Base-by-base conservation (phyloP, 2,888 invertebrate genomes). In the Imbricaverruca yamaguchii region DNA sequence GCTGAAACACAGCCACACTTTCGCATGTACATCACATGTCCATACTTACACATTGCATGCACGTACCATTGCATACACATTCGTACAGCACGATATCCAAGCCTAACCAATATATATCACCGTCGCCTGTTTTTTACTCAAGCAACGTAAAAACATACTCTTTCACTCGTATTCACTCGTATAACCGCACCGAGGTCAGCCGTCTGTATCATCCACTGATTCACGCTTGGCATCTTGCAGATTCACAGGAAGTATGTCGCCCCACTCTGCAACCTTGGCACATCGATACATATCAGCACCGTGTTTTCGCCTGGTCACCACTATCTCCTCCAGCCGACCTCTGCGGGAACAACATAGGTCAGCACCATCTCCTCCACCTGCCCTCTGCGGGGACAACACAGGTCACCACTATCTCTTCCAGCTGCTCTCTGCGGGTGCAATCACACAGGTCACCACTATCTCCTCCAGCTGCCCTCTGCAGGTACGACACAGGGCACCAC, bases 201-300 rank as follows among this genome's bases (percentile, higher is more conserved):
- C 11, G 11, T 13, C 57, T 57, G 57, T 57, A 57, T 11, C 11
- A 11, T 57, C 57, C 57, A 57, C 12, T 10, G 10, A 11, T 12
- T 67, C 25, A 10, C 6, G 23, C 23, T 2, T 4, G 23, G 53
- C 25, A 53, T 77, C 55, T 21, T 53, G 39, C 55, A 83, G 55
- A 23, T 80, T 78, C 18, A 83, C 69, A 23, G 83, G 83, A 12
- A 83, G 57, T 55, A 81, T 80, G 77, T 83, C 83, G 69, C 83
- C 83, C 81, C 82, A 81, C 23, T 25, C 59, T 15, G 81, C 77
- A 21, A 63, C 56, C 59, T 79, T 83, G 15, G 65, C 56, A 23
- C 83, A 80, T 15, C 61, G 80, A 25, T 81, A 81, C 65, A 82
- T 82, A 3, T 39, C 81, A 1, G 80, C 80, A 8, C 82, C 81